phyloP scores from a whole-genome alignment of 1,140 invertebrate species.

The Cydia strobilella region DNA sequence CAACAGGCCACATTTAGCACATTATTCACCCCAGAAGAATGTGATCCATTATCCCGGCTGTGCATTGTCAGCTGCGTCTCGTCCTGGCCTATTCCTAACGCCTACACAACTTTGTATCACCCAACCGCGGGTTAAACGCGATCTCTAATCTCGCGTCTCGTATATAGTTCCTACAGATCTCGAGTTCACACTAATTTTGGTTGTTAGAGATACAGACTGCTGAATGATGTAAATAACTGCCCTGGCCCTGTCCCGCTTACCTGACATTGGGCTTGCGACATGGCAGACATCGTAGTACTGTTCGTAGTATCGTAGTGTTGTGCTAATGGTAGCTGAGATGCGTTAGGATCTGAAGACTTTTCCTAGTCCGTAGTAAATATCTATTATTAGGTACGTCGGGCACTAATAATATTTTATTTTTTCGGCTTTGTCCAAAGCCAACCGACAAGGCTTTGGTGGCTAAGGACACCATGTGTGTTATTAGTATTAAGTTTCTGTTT shows the following conservation, averaged over 20 bases:
- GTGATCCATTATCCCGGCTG: neutral
- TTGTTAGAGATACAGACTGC: neutral
- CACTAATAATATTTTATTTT: no score
- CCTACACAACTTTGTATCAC: neutral
- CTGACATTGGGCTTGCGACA: slow-evolving; percentile 17
- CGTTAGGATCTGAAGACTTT: no score
- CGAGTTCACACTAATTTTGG: neutral
- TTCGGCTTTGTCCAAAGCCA: no score
- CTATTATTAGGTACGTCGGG: no score
- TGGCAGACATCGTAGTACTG: neutral
- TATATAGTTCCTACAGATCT: neutral
- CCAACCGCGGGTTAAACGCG: neutral
- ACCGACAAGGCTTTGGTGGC: no score
- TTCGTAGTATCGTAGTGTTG: no score
- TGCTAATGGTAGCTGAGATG: no score
- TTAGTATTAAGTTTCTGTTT: no score
- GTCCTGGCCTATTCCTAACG: neutral
- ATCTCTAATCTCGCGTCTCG: neutral
- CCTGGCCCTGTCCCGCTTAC: neutral
- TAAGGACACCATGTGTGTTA: no score
- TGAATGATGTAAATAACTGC: neutral
- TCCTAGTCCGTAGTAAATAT: no score
- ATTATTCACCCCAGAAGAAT: neutral
- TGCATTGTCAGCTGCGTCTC: neutral
- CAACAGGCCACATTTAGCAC: neutral